phyloP scores from a whole-genome alignment of 2,797 vertebrate genomes.

The Lates japonicus region DNA sequence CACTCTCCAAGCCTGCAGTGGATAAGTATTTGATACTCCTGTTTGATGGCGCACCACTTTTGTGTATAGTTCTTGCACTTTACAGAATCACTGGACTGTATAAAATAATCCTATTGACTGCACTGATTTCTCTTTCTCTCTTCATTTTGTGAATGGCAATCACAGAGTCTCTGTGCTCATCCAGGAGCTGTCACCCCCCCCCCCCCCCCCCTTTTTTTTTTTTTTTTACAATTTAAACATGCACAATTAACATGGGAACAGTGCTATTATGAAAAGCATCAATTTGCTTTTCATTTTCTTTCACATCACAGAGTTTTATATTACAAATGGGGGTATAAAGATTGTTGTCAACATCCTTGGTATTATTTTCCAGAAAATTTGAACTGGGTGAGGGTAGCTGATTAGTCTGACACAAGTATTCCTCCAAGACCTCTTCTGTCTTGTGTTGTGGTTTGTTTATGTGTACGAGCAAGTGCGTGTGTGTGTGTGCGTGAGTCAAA shows the following conservation, averaged over 20 bases:
- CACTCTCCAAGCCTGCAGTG: background rate
- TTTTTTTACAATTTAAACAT: slow-evolving; percentile 12
- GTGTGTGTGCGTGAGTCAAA: slow-evolving; percentile 25
- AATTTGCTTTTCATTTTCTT: slow-evolving; percentile 29
- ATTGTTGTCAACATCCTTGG: slow-evolving; percentile 6
- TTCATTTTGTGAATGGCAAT: slow-evolving; percentile 4
- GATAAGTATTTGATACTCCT: background rate
- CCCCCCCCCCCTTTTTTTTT: background rate
- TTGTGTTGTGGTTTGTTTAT: slow-evolving; percentile 32
- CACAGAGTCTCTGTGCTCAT: slow-evolving; percentile 10
- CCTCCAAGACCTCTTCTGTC: slow-evolving; percentile 20
- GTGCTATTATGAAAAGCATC: background rate
- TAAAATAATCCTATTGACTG: background rate
- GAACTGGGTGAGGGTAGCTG: slow-evolving; percentile 19
- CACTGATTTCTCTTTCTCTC: slow-evolving; percentile 32
- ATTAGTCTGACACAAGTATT: slow-evolving; percentile 33
- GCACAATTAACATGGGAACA: slow-evolving; percentile 17
- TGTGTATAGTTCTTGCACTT: slow-evolving; percentile 16
- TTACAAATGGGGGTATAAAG: background rate
- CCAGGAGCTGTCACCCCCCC: background rate
- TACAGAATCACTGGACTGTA: slow-evolving; percentile 12
- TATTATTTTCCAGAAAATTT: slow-evolving; percentile 26
- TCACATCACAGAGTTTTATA: slow-evolving; percentile 8
- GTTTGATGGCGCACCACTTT: slow-evolving; percentile 2
- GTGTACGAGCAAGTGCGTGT: slow-evolving; percentile 5